A percentile compares a stretch with the other conserved stretches of the same genome.
These are phyloP conservation scores for Glareola pratincola DNA, from an alignment of 2,113 vertebrate genomes.

Conservation along the genomic window DNA sequence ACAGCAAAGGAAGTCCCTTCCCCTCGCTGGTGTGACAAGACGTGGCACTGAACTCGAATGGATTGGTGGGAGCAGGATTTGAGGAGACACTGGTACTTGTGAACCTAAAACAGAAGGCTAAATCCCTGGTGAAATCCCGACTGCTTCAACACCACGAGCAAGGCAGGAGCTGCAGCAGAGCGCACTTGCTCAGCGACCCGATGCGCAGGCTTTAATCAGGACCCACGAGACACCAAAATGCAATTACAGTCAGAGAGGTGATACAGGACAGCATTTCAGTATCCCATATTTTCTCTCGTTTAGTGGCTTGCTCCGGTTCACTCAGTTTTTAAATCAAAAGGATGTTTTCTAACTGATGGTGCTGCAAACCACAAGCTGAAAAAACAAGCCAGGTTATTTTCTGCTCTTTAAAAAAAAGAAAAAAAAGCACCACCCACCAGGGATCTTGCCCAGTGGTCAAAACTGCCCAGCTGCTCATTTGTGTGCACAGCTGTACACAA, in stretches of 20 bases:
- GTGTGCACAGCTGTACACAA: background rate
- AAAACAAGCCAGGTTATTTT: constrained; percentile 24
- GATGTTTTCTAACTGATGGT: background rate
- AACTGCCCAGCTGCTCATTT: constrained; percentile 2
- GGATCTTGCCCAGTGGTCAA: background rate
- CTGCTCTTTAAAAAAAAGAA: constrained; percentile 18
- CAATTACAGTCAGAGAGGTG: background rate
- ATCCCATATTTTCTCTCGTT: background rate
- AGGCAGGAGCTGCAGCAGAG: background rate
- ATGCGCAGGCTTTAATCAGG: background rate
- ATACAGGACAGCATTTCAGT: background rate
- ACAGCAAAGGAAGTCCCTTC: background rate
- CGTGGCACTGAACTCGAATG: accelerated
- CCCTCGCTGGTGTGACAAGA: background rate
- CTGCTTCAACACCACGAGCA: background rate
- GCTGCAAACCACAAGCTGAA: background rate
- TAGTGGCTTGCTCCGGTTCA: background rate
- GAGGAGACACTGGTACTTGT: background rate
- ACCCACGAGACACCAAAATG: background rate
- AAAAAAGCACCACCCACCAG: background rate
- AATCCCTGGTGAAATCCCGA: background rate
- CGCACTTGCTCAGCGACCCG: accelerated
- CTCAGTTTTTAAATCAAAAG: background rate
- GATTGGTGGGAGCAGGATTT: background rate
- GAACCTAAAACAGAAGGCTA: background rate